Evolutionary conservation across 2,888 invertebrate species (phyloP), one percentile per base, ranked within the genome.

Genomic region (Microplitis manilae): DNA sequence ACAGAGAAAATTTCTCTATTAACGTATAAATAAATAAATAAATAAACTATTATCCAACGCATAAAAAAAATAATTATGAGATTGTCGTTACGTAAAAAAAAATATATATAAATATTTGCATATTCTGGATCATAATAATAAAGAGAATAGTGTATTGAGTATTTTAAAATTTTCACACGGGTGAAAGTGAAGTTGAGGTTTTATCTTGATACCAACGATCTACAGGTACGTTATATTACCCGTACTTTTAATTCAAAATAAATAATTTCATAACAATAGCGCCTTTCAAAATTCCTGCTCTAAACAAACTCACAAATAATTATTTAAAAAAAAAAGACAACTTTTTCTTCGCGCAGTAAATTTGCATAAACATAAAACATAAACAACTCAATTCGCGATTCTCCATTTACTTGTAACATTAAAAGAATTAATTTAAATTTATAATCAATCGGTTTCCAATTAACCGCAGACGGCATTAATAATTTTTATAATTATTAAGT

Each of bases 131-230:
- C 7, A 39, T 59, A 68, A 68, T 61, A 75, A 20, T 17, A 62
- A 61, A 40, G 60, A 68, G 60, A 59, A 61, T 64, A 61, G 40
- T 15, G 40, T 38, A 65, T 59, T 30, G 50, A 73, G 67, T 67
- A 50, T 13, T 20, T 13, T 30, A 65, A 59, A 38, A 74, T 75
- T 68, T 80, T 79, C 80, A 77, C 79, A 80, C 79, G 79, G 78
- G 81, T 82, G 81, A 82, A 82, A 82, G 81, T 82, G 77, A 79
- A 77, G 76, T 61, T 59, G 67, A 75, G 70, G 72, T 75, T 64
- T 77, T 79, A 80, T 79, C 79, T 77, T 73, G 71, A 75, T 77
- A 76, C 73, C 74, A 73, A 77, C 76, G 78, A 77, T 69, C 75
- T 76, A 71, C 76, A 76, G 68, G 41, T 73, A 74, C 69, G 67